Conservation (phyloP, 2,888 invertebrate genomes). For the Agrotis clavis region DNA sequence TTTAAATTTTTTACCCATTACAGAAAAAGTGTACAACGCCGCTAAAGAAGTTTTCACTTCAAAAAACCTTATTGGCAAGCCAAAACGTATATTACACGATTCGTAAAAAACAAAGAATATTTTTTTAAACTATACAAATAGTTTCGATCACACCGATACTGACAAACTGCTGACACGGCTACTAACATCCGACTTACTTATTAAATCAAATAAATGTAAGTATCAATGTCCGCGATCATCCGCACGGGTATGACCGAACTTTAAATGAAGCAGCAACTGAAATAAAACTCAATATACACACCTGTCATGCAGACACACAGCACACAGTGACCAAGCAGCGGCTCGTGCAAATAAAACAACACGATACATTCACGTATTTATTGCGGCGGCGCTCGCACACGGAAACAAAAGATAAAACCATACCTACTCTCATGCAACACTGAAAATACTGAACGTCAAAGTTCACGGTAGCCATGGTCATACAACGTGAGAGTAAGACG, state of each 20-base stretch:
- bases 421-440: constrained; percentile 40
- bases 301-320: constrained; percentile 51
- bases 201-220: too few species aligned
- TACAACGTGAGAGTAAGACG: background rate
- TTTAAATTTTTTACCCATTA: too few species aligned
- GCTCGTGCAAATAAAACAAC: constrained; percentile 56
- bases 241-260: background rate
- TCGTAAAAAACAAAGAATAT: too few species aligned
- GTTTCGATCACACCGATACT: too few species aligned
- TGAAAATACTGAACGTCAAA: background rate
- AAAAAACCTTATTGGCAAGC: too few species aligned
- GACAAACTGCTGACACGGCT: too few species aligned
- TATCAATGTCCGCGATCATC: too few species aligned
- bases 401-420: constrained; percentile 42
- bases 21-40: too few species aligned
- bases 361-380: constrained; percentile 65
- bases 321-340: constrained; percentile 45
- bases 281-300: constrained; percentile 44
- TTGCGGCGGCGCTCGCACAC: constrained; percentile 52
- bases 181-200: too few species aligned
- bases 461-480: background rate
- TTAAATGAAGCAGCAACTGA: constrained; percentile 28
- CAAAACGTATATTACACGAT: background rate
- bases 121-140: too few species aligned
- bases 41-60: too few species aligned